phyloP scores from a whole-genome alignment of 2,113 vertebrate genomes.

The Bagarius yarrelli region DNA sequence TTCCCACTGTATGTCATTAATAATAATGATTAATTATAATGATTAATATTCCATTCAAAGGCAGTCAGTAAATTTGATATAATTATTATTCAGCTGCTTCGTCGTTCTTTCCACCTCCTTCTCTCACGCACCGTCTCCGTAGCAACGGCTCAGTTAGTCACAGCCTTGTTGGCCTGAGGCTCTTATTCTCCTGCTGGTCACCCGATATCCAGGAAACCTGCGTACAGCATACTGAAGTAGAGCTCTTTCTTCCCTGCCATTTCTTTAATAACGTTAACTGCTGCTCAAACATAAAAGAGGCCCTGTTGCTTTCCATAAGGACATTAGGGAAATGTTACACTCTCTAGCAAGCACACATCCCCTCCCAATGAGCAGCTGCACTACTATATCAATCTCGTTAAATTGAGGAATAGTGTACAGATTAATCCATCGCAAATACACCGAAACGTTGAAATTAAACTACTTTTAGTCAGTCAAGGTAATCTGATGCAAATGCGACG shows the following conservation, averaged over 20 bases:
- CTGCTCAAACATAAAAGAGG: neutral
- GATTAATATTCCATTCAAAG: neutral
- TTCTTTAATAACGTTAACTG: neutral
- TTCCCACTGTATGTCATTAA: no score
- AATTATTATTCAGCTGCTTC: neutral
- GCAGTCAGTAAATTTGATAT: neutral
- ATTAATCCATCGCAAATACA: neutral
- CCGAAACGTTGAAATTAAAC: neutral
- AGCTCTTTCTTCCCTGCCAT: constrained; percentile 1
- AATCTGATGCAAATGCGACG: neutral
- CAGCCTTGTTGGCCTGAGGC: constrained; percentile 6
- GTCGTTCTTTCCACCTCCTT: neutral
- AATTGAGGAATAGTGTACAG: no score
- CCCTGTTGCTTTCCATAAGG: neutral
- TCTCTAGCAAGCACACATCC: neutral
- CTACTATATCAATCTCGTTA: neutral
- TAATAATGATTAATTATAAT: neutral
- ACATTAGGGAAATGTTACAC: neutral
- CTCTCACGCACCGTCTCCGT: constrained; percentile 35
- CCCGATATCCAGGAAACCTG: constrained; percentile 14
- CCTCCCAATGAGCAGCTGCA: no score
- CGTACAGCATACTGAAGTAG: neutral
- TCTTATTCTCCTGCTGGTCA: constrained; percentile 36
- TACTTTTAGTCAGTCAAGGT: neutral
- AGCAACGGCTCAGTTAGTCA: constrained; percentile 35